Base-by-base conservation (phyloP, 92 coral and sea anemone genomes). In the Pocillopora grandis region DNA sequence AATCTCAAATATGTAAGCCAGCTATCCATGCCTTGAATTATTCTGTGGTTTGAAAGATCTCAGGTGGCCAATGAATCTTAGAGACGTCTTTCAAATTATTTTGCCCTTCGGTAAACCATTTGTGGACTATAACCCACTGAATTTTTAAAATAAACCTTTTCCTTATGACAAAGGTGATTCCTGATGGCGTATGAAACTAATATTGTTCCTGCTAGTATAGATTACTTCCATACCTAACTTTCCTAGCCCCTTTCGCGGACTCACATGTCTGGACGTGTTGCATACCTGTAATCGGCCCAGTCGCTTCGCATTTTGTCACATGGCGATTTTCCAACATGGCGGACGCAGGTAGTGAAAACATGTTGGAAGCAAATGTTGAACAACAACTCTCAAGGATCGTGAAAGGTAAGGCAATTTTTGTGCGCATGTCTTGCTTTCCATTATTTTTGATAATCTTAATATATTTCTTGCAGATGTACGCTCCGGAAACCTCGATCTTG, bases 391-490 rank as follows among this genome's bases (percentile, higher is more conserved):
- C 70, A 20, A 42, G 63, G 77, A 70, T 70, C 68, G 85, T 81
- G 4, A 49, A 81, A 33, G 85, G 85, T 81, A 7, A 71, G 70
- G 15, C 12, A 19, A 17, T 71, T 31, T 70, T 35, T 21, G 15
- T 15, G 3, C 1, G 10, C 16, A 0, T 33, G n/a, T 71, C 11
- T 68, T 9, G 20, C 0, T 55, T 14, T 71, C 58, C 77, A 35
- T 58, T 21, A 27, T 7, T 75, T 20, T 18, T 70, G 36, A 6
- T 17, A 42, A 14, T 42, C 7, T 15, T 33, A 36, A 16, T n/a
- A 20, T 64, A 49, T 63, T 72, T 60, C 78, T 58, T 83, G 13
- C 76, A 90, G 93, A 85, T 71, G 86, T 90, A 18, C 80, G 85
- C 49, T 35, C 70, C 6, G 79, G 81, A 72, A 74, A 84, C 31